Base-by-base conservation (phyloP, 1,140 invertebrate species). In the Calycopis cecrops region DNA sequence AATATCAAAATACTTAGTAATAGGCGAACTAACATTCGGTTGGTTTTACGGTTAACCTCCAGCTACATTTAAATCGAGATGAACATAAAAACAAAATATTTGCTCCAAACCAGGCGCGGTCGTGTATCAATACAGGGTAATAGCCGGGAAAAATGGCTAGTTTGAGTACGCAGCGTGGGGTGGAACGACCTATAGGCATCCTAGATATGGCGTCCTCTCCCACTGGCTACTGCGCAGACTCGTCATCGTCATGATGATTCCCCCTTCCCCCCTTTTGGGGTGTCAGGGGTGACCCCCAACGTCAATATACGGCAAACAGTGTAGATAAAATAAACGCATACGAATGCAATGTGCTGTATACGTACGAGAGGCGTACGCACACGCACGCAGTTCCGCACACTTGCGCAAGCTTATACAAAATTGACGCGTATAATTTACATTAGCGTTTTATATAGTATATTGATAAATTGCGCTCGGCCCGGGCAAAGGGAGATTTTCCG, bases 351-450 rank as follows among this genome's bases (percentile, higher is more conserved):
- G 52, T 59, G 42, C 51, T 28, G 21, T 28, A 42, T 54, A 62
- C 47, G 38, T 18, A 59, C 56, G 14, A 6, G 21, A 28, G 6
- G 10, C 40, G 10, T 60, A 51, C 42, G 59, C 69, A 57, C 63
- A 64, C 57, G 56, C 55, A 60, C 21, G 4, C 49, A 7, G 9
- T 17, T 51, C 57, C 62, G 56, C 71, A 67, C 72, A 74, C 74
- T 51, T 7, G 11, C 8, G 49, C 33, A 33, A 60, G 67, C 76
- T 81, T 81, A 84, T 82, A 82, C 76, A 80, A 80, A 82, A 80
- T 85, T 74, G 71, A 74, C 69, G 59, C 65, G 65, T 71, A 79
- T 85, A 82, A 85, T 85, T 28, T 82, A 79, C 77, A 81, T 82
- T 82, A 79, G 73, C 60, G 56, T 63, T 65, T 62, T 65, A 69